phyloP scores from a whole-genome alignment of 2,113 vertebrate genomes.

The Pipra filicauda region DNA sequence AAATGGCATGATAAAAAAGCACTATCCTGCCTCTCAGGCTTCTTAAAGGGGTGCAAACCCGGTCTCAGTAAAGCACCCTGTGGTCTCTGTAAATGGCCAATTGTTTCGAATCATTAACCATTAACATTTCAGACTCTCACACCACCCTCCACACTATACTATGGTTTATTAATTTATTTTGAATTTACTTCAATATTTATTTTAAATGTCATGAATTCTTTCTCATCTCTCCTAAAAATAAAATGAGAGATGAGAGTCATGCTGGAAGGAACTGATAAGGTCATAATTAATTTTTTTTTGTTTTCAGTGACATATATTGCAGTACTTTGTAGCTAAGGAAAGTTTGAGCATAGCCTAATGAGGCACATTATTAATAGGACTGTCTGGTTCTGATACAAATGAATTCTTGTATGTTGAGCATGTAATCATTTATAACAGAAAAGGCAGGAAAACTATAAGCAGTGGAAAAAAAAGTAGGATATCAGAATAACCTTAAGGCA shows the following conservation, averaged over 20 bases:
- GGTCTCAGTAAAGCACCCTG: neutral
- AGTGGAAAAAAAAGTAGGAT: neutral
- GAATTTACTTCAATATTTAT: neutral
- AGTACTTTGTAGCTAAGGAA: neutral
- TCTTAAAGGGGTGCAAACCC: neutral
- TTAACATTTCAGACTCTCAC: neutral
- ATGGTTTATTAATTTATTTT: neutral
- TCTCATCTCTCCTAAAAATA: neutral
- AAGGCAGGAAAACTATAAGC: neutral
- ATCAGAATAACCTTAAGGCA: neutral
- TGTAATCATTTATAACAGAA: neutral
- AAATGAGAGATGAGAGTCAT: neutral
- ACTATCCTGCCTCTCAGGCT: neutral
- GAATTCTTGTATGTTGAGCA: neutral
- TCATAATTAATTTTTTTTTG: neutral
- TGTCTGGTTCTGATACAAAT: neutral
- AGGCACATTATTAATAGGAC: conserved; percentile 13
- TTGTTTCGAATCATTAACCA: neutral
- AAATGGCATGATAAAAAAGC: neutral
- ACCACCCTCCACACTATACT: fast-evolving
- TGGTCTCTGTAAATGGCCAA: neutral
- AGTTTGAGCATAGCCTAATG: neutral
- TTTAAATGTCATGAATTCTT: neutral
- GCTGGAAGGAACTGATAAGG: neutral
- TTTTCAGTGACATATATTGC: neutral